Base-by-base conservation (phyloP, 2,113 vertebrate genomes). In the Leptobrachium ailaonicum region DNA sequence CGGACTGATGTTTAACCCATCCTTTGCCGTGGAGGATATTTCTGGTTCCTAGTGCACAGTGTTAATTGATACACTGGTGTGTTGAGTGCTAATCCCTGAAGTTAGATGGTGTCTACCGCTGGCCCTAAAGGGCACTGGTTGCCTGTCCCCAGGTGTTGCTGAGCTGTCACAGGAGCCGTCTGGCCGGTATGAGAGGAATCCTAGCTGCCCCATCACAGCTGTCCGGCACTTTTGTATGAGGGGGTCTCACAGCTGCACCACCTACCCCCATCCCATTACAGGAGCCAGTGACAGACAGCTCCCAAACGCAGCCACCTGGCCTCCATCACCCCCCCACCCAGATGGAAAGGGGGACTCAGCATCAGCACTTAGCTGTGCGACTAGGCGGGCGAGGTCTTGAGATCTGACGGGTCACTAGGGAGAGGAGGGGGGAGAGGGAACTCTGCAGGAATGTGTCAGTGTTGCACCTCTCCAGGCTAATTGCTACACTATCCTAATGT, bases 281-380 rank as follows among this genome's bases (percentile, higher is more conserved):
- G 69, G 87, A 90, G 87, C 73, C 76, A 93, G 86, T 95, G 94
- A 96, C 94, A 95, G 94, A 95, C 94, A 95, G 88, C 89, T 93
- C 88, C 90, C 90, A 92, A 95, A 92, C 88, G 84, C 84, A 89
- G 90, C 92, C 93, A 95, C 95, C 95, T 96, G 95, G 95, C 90
- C 89, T 88, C 88, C 88, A 90, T 91, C 89, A 91, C 74, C 20
- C 82, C 83, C 87, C 76, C 83, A 83, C 83, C 92, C 94, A 96
- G 93, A 93, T 93, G 92, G 90, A 91, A 94, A 90, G 88, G 85
- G 90, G 91, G 91, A 90, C 87, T 95, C 92, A 95, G 89, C 92
- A 87, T 75, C 70, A 81, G 66, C 81, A 86, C 82, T 83, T 86
- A 83, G 81, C 56, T 84, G 56, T 60, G 76, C 1, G 41, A 56